Evolutionary conservation across 2,888 invertebrate genomes (phyloP), one percentile per base, ranked within the genome.

Genomic region (Papilio demoleus): DNA sequence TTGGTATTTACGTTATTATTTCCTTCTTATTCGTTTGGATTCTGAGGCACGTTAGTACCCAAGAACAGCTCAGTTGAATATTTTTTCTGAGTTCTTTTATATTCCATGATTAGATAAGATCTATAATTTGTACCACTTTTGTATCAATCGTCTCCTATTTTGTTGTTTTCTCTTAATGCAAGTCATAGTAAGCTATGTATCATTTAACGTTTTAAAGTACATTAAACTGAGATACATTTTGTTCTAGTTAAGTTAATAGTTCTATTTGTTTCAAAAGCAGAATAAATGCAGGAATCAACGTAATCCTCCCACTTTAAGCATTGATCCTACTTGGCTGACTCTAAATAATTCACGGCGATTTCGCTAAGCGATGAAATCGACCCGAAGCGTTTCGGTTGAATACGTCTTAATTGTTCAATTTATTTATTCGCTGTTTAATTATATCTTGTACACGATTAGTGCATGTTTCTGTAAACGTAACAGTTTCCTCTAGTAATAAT

Each of bases 291-390:
- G 62, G 63, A 58, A 31, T 68, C 45, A 24, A 47, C 42, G 45
- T 68, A 65, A 63, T 65, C 67, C 38, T 47, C 34, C 64, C 50
- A 67, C 59, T 68, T 70, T 60, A 56, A 65, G 61, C 70, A 45
- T 65, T 53, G 66, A 67, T 66, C 64, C 56, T 47, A 58, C 68
- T 70, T 61, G 61, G 60, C 64, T 68, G 66, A 65, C 50, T 68
- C 67, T 50, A 67, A 72, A 72, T 69, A 70, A 72, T 70, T 70
- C 63, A 67, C 53, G 62, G 65, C 63, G 42, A 69, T 67, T 70
- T 67, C 62, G 42, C 65, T 64, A 66, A 64, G 65, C 64, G 71
- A 71, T 68, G 66, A 72, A 60, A 66, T 71, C 70, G 68, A 70
- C 72, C 64, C 42, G 45, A 58, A 36, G 58, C 60, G 66, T 70